These are phyloP conservation scores for Lepeophtheirus nordmannii DNA, from an alignment of 2,888 invertebrate species.

Conservation along the genomic window DNA sequence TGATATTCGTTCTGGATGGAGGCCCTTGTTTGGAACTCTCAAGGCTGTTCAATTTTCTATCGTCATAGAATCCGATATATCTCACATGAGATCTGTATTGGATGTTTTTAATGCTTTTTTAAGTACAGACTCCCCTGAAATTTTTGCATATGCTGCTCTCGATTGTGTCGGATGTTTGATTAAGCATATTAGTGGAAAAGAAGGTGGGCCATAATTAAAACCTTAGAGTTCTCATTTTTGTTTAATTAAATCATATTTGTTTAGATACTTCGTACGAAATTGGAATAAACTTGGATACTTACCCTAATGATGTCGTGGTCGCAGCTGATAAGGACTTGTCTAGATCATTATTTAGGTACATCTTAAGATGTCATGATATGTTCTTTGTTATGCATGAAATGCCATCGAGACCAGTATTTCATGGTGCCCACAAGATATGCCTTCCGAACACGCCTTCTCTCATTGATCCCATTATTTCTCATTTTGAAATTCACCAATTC, in stretches of 20 bases:
- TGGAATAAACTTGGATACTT: too few relatives aligned
- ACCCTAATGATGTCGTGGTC: too few relatives aligned
- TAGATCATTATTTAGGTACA: slow-evolving; percentile 45
- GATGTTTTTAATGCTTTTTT: slow-evolving; percentile 90
- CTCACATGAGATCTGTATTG: slow-evolving; percentile 35
- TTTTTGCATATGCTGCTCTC: slow-evolving; percentile 82
- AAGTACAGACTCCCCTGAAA: slow-evolving; percentile 75
- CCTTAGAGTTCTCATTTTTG: not conserved
- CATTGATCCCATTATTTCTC: slow-evolving; percentile 70
- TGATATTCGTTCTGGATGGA: slow-evolving; percentile 89
- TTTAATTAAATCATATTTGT: not conserved
- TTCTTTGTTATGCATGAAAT: slow-evolving; percentile 80
- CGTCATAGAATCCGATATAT: slow-evolving; percentile 24
- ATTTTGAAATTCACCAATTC: slow-evolving; percentile 52
- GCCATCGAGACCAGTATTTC: slow-evolving; percentile 85
- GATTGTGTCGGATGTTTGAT: slow-evolving; percentile 82
- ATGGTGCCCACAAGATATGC: slow-evolving; percentile 54
- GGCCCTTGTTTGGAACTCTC: slow-evolving; percentile 85
- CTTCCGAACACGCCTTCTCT: slow-evolving; percentile 36
- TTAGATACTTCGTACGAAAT: not conserved
- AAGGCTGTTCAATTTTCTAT: slow-evolving; percentile 9
- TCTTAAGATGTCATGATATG: slow-evolving; percentile 71
- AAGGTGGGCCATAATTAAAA: slow-evolving; percentile 33
- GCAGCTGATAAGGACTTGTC: not conserved
- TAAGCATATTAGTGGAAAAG: slow-evolving; percentile 53